Evolutionary conservation across 2,113 vertebrate genomes (phyloP).

Genomic region (Tauraco erythrolophus): DNA sequence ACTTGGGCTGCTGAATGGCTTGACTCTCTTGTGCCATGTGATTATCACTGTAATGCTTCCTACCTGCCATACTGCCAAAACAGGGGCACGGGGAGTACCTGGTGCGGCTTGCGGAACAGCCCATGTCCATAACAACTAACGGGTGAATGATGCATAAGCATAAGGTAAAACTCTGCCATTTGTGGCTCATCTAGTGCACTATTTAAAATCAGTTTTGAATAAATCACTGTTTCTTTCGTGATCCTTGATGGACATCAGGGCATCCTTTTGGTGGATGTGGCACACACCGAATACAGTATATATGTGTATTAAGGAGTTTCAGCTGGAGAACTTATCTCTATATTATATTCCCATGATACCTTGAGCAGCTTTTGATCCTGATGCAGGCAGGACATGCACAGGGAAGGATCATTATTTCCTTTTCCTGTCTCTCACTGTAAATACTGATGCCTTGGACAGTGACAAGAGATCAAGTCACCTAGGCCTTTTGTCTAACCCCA

Average conservation of each 20-base stretch:
- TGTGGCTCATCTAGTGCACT: not conserved
- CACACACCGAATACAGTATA: not conserved
- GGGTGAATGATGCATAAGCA: not conserved
- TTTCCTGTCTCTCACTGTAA: not conserved
- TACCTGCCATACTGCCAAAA: not conserved
- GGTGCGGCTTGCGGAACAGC: not conserved
- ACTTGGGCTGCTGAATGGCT: not conserved
- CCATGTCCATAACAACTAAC: rapidly evolving
- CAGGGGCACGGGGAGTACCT: not conserved
- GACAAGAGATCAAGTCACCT: not conserved
- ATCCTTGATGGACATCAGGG: not conserved
- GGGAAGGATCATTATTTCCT: not conserved
- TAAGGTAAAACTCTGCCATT: not conserved
- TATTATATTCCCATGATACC: not conserved
- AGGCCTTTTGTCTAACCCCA: not conserved
- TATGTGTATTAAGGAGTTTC: not conserved
- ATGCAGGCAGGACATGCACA: not conserved
- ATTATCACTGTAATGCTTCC: not conserved
- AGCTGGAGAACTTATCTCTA: rapidly evolving
- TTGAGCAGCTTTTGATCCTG: not conserved
- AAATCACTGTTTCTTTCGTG: not conserved
- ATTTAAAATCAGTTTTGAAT: not conserved
- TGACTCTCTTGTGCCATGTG: not conserved
- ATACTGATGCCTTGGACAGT: not conserved
- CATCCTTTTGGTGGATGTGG: not conserved